phyloP scores from a whole-genome alignment of 2,113 vertebrate genomes.

The Platysteira castanea region DNA sequence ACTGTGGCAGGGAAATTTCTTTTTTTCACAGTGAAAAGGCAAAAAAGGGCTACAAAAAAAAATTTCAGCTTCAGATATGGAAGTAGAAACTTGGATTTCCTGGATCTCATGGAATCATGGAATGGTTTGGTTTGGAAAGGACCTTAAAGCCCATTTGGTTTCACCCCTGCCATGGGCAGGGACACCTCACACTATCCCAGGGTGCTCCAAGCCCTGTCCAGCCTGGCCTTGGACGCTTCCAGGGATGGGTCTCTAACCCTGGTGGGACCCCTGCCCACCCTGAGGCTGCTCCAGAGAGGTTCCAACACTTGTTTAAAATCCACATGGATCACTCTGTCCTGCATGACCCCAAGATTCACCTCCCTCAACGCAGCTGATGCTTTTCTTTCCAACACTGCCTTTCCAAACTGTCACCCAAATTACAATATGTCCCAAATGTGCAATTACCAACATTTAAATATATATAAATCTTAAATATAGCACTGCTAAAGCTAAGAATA shows the following conservation, averaged over 20 bases:
- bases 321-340: fast-evolving
- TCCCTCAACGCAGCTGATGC: neutral
- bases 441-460: neutral
- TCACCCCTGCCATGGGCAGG: neutral
- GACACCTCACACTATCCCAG: neutral
- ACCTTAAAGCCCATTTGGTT: neutral
- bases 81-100: neutral
- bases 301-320: neutral
- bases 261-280: neutral
- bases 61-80: fast-evolving
- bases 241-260: neutral
- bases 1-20: neutral
- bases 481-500: neutral
- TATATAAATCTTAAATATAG: neutral
- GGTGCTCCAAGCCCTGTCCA: neutral
- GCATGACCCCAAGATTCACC: neutral
- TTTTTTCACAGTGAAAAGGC: neutral
- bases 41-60: neutral
- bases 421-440: neutral
- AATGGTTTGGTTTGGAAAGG: neutral
- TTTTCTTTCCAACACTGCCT: neutral
- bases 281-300: neutral
- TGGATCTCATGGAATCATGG: neutral
- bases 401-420: neutral
- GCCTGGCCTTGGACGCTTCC: neutral